Percentiles rank a stretch among this genome's conserved stretches.
phyloP scores from a whole-genome alignment of 2,113 vertebrate genomes.

The Petromus typicus region DNA sequence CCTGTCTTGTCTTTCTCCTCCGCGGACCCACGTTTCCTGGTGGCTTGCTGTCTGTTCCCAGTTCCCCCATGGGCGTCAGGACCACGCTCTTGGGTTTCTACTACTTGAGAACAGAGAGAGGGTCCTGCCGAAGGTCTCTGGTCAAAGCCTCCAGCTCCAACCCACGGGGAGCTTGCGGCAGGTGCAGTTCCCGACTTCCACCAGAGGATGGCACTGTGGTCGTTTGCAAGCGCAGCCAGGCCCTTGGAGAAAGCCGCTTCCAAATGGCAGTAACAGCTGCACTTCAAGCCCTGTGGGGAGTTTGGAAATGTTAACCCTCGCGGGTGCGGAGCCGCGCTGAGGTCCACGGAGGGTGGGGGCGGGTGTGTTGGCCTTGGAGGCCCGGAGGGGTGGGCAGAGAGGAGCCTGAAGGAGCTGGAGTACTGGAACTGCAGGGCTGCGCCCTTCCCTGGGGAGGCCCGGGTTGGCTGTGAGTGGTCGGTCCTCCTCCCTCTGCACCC shows the following conservation, averaged over 20 bases:
- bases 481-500: neutral
- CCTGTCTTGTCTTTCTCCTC: neutral
- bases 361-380: neutral
- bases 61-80: neutral
- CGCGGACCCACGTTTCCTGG: neutral
- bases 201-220: slow-evolving; percentile 87
- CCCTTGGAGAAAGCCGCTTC: neutral
- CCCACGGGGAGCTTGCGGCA: rapidly evolving
- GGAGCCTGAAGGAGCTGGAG: neutral
- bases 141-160: neutral
- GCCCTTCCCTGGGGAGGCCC: neutral
- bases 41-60: neutral
- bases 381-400: neutral
- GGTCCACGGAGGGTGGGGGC: neutral
- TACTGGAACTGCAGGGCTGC: neutral
- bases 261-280: slow-evolving; percentile 32
- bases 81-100: neutral
- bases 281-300: slow-evolving; percentile 52
- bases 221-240: slow-evolving; percentile 37
- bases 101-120: rapidly evolving
- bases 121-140: neutral
- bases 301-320: slow-evolving; percentile 59
- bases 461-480: neutral
- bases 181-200: neutral
- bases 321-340: neutral